Percentiles rank a stretch among this genome's conserved stretches.
Conservation (phyloP, 2,113 vertebrate species). For the Hippocampus comes region DNA sequence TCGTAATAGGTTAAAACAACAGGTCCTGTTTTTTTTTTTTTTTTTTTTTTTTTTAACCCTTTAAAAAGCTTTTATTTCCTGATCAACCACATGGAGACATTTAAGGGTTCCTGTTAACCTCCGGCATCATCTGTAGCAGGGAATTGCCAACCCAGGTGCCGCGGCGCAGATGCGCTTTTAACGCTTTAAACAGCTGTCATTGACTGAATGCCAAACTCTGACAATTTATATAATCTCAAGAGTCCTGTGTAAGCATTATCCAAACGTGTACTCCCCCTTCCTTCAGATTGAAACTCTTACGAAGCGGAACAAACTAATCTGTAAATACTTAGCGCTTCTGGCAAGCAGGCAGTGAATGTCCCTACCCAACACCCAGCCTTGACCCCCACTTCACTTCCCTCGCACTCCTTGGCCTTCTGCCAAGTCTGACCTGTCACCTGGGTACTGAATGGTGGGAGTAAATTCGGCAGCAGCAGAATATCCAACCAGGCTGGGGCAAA, state of each 20-base stretch:
- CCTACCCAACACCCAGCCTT: constrained; percentile 41
- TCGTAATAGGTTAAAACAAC: background rate
- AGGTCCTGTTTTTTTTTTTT: background rate
- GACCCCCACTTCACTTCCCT: constrained; percentile 52
- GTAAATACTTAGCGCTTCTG: constrained; percentile 24
- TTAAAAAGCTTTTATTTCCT: too few species aligned
- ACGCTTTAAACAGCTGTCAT: background rate
- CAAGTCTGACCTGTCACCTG: constrained; percentile 59
- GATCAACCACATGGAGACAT: too few species aligned
- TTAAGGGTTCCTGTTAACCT: too few species aligned
- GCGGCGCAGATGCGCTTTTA: too few species aligned
- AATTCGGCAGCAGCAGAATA: constrained; percentile 41
- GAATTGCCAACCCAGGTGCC: too few species aligned
- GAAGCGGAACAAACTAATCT: constrained; percentile 29
- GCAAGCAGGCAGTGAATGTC: constrained; percentile 30
- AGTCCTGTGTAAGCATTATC: constrained; percentile 36
- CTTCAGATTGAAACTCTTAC: constrained; percentile 21
- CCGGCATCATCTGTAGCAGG: too few species aligned
- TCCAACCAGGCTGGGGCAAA: constrained; percentile 34
- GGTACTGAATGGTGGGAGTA: constrained; percentile 40
- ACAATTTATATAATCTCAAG: constrained; percentile 13
- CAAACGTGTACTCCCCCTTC: constrained; percentile 29
- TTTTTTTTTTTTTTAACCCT: background rate
- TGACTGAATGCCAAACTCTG: background rate
- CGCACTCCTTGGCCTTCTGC: constrained; percentile 31